Percentiles rank a stretch among this genome's conserved stretches.
Evolutionary conservation across 2,888 invertebrate genomes (phyloP).

Genomic region (Pantelozetes paolii): DNA sequence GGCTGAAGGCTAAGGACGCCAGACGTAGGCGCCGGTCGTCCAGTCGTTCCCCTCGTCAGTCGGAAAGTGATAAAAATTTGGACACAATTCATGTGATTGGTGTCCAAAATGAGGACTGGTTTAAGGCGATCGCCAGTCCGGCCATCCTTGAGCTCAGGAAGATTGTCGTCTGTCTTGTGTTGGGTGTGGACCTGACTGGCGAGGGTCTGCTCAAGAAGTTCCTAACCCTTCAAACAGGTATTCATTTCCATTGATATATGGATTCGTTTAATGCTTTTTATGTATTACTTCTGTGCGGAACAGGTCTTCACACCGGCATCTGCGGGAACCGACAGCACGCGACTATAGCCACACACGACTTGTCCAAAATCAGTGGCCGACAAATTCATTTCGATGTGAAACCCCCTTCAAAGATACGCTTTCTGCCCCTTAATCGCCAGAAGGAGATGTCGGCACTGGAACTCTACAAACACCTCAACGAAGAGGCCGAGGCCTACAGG

Average conservation of each 20-base stretch:
- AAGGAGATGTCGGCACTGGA: conserved; percentile 63
- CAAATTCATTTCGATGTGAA: conserved; percentile 64
- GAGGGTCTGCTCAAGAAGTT: conserved; percentile 68
- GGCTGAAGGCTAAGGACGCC: conserved; percentile 6
- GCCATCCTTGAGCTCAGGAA: conserved; percentile 63
- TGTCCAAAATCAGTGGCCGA: conserved; percentile 59
- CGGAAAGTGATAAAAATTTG: conserved; percentile 23
- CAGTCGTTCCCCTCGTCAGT: conserved; percentile 8
- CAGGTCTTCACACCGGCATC: conserved; percentile 63
- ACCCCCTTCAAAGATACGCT: conserved; percentile 60
- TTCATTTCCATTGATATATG: conserved; percentile 50
- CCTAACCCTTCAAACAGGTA: conserved; percentile 63
- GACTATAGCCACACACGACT: conserved; percentile 79
- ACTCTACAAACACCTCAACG: conserved; percentile 64
- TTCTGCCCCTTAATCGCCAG: conserved; percentile 61
- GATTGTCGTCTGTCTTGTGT: conserved; percentile 68
- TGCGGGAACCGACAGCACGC: conserved; percentile 73
- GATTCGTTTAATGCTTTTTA: not conserved
- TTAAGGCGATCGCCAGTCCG: conserved; percentile 59
- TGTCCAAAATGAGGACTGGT: conserved; percentile 35
- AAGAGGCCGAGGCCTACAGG: conserved; percentile 71
- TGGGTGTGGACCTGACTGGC: conserved; percentile 60
- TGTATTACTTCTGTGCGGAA: conserved; percentile 9
- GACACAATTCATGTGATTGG: conserved; percentile 19
- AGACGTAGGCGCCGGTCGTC: conserved; percentile 34